Evolutionary conservation across 1,140 invertebrate species (phyloP).

Genomic region (Bombus picipes): DNA sequence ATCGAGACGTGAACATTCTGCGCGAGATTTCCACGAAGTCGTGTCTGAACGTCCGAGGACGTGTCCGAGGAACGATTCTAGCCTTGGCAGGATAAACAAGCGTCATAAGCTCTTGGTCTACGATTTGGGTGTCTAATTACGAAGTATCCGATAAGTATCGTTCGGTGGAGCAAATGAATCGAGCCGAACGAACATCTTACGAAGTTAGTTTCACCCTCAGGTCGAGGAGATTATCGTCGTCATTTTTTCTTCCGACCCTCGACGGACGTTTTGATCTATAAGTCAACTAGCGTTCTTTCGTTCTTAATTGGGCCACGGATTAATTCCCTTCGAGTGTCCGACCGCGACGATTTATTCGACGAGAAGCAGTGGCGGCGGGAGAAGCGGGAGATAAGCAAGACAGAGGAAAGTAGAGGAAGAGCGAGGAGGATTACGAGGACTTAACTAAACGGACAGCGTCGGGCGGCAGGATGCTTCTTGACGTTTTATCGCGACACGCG

Average conservation of each 20-base stretch:
- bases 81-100: neutral
- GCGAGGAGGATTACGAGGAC: conserved; percentile 67
- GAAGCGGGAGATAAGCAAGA: conserved; percentile 58
- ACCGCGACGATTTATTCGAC: conserved; percentile 64
- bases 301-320: conserved; percentile 70
- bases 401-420: conserved; percentile 50
- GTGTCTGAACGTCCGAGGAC: neutral
- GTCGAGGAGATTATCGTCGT: neutral
- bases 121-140: neutral
- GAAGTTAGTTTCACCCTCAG: neutral
- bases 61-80: neutral
- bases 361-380: neutral
- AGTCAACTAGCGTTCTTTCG: conserved; percentile 51
- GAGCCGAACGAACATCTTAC: neutral
- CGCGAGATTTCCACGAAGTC: neutral
- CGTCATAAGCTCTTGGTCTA: neutral
- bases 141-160: neutral
- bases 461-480: conserved; percentile 43
- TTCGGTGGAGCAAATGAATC: neutral
- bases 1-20: conserved; percentile 40
- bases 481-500: conserved; percentile 30
- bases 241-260: conserved; percentile 41
- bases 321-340: conserved; percentile 57
- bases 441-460: conserved; percentile 63
- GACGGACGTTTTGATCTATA: conserved; percentile 41